Percentiles rank a stretch among this genome's conserved stretches.
These are phyloP conservation scores for Teinopalpus imperialis DNA, from an alignment of 2,888 invertebrate genomes.

Conservation along the genomic window DNA sequence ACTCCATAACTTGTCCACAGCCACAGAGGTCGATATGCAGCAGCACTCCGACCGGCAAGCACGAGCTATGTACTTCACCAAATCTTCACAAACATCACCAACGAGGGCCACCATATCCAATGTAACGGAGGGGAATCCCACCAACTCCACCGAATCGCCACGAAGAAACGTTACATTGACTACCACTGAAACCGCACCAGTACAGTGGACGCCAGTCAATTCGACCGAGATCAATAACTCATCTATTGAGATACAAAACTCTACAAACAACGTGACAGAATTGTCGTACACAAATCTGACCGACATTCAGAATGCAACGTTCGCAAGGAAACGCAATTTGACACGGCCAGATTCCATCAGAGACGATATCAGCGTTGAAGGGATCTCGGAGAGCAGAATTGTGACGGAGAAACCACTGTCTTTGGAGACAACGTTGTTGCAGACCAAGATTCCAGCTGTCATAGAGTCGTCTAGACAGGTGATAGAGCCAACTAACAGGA, in stretches of 20 bases:
- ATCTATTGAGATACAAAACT: conserved; percentile 33
- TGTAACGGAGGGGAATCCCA: conserved; percentile 42
- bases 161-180: conserved; percentile 33
- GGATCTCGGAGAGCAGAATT: conserved; percentile 62
- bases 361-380: conserved; percentile 52
- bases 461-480: conserved; percentile 67
- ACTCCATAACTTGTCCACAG: conserved; percentile 50
- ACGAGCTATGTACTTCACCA: conserved; percentile 69
- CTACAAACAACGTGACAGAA: conserved; percentile 42
- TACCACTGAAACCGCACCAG: conserved; percentile 42
- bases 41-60: conserved; percentile 53
- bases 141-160: conserved; percentile 28
- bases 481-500: conserved; percentile 59
- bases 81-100: conserved; percentile 45
- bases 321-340: conserved; percentile 56
- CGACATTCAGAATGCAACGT: conserved; percentile 56
- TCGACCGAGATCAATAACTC: conserved; percentile 38
- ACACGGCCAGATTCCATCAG: conserved; percentile 62
- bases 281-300: conserved; percentile 45
- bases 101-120: conserved; percentile 37
- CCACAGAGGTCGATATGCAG: conserved; percentile 42
- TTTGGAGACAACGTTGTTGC: conserved; percentile 65
- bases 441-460: conserved; percentile 67
- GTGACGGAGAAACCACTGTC: conserved; percentile 73
- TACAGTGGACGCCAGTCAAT: conserved; percentile 60